phyloP scores from a whole-genome alignment of 2,113 vertebrate species.

The Noctilio leporinus region DNA sequence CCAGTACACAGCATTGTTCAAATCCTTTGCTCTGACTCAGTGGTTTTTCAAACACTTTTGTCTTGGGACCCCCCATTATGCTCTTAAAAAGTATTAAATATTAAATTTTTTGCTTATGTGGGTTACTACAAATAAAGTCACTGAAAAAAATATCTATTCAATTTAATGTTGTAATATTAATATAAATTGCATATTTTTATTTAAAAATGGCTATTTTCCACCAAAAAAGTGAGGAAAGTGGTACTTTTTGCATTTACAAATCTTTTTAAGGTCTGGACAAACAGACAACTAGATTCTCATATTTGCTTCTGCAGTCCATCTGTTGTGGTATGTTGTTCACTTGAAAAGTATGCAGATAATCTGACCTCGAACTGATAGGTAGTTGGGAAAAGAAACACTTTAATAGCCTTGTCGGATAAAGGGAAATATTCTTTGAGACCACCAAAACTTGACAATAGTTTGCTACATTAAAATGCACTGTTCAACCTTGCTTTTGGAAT shows the following conservation, averaged over 20 bases:
- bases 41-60: background rate
- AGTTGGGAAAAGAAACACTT: background rate
- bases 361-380: background rate
- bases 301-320: background rate
- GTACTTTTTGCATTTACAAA: background rate
- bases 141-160: background rate
- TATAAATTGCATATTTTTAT: background rate
- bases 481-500: background rate
- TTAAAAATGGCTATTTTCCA: background rate
- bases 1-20: background rate
- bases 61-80: background rate
- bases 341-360: background rate
- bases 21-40: background rate
- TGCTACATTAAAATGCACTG: background rate
- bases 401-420: background rate
- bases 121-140: too few relatives aligned
- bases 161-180: background rate
- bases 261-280: background rate
- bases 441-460: background rate
- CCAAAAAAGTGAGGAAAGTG: background rate
- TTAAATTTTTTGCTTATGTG: background rate
- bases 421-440: background rate
- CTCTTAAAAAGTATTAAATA: background rate
- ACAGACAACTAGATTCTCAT: background rate
- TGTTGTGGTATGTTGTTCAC: background rate